phyloP scores from a whole-genome alignment of 2,113 vertebrate species.

The Phrynocephalus versicolor region DNA sequence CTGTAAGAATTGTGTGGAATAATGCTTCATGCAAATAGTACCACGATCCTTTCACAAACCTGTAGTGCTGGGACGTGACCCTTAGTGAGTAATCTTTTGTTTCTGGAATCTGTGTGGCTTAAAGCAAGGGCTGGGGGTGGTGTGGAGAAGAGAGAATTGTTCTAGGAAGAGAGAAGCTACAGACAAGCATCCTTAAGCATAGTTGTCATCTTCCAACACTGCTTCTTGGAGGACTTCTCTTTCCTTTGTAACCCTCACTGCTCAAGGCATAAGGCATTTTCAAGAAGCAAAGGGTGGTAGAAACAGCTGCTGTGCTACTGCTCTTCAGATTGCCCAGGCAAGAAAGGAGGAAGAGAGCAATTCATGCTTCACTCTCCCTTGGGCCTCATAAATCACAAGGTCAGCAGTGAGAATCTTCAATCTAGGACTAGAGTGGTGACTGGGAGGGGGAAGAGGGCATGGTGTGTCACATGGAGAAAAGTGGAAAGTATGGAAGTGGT shows the following conservation, averaged over 20 bases:
- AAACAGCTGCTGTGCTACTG: constrained; percentile 36
- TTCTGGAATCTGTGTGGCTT: not conserved
- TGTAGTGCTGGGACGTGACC: not conserved
- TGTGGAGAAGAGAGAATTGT: not conserved
- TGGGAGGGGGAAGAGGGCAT: not conserved
- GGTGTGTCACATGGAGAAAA: not conserved
- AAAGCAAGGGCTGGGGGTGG: too few species aligned
- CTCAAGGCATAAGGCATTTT: not conserved
- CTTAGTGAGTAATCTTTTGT: not conserved
- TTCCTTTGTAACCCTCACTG: not conserved
- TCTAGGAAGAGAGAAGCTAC: not conserved
- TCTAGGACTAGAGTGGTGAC: constrained; percentile 17
- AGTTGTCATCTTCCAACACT: not conserved
- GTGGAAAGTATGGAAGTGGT: accelerated
- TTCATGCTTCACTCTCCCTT: not conserved
- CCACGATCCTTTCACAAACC: not conserved
- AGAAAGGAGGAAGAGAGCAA: not conserved
- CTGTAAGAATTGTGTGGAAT: not conserved
- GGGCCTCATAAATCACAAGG: constrained; percentile 15
- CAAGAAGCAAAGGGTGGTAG: not conserved
- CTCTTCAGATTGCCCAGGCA: constrained; percentile 24
- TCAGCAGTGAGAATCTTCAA: constrained; percentile 24
- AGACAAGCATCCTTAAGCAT: not conserved
- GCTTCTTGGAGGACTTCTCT: not conserved
- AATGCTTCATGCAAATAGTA: not conserved